A percentile compares a stretch with the other conserved stretches of the same genome.
Evolutionary conservation across 2,888 invertebrate species (phyloP).

Genomic region (Drosophila nr. fundita): DNA sequence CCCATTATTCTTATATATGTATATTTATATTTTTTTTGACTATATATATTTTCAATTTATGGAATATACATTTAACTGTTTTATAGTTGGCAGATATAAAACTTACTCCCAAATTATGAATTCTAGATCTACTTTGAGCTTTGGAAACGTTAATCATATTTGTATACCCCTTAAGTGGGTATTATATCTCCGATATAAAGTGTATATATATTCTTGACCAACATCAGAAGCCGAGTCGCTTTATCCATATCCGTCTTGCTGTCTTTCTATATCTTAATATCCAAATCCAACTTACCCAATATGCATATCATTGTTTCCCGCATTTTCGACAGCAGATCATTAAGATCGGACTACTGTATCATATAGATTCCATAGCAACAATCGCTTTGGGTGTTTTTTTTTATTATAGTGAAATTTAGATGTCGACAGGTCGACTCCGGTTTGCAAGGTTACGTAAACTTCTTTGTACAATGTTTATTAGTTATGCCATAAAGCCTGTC

Average conservation of each 20-base stretch:
- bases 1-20: background rate
- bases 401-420: background rate
- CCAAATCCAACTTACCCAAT: background rate
- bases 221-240: no score
- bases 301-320: no score
- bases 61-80: background rate
- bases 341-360: background rate
- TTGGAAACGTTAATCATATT: background rate
- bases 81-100: no score
- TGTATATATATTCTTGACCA: background rate
- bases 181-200: background rate
- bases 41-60: background rate
- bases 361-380: background rate
- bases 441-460: background rate
- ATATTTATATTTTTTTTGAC: background rate
- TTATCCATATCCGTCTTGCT: background rate
- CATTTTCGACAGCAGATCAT: background rate
- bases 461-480: background rate
- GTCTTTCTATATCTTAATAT: background rate
- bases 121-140: no score
- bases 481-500: background rate
- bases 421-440: background rate
- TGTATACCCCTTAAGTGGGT: rapidly evolving
- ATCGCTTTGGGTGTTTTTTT: background rate
- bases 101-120: no score